phyloP scores from a whole-genome alignment of 2,888 invertebrate species.

The Rhabditophanes sp. region DNA sequence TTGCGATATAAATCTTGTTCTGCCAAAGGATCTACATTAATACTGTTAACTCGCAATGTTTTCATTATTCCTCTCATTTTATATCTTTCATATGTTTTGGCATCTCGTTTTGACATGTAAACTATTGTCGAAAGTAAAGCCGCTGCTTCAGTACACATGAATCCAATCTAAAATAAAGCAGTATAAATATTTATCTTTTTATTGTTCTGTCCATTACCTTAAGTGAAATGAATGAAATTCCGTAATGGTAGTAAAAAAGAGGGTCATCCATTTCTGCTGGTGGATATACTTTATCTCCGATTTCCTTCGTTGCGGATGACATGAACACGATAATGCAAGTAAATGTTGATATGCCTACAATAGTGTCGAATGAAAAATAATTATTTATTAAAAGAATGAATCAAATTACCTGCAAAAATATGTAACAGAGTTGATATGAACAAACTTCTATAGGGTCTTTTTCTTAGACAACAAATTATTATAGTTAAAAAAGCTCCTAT shows the following conservation, averaged over 20 bases:
- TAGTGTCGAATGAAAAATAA: too few relatives aligned
- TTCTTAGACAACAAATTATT: conserved; percentile 21
- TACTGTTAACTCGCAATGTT: conserved; percentile 10
- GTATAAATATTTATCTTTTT: background rate
- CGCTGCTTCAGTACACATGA: conserved; percentile 36
- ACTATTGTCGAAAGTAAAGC: conserved; percentile 39
- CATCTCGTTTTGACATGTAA: conserved; percentile 44
- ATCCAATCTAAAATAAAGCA: conserved; percentile 20
- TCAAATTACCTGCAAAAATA: conserved; percentile 41
- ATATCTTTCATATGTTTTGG: conserved; percentile 39
- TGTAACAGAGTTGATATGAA: conserved; percentile 28
- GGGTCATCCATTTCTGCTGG: conserved; percentile 42
- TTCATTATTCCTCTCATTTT: conserved; percentile 17
- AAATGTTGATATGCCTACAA: conserved; percentile 36
- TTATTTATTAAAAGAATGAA: too few relatives aligned
- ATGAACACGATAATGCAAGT: conserved; percentile 41
- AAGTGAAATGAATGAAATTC: conserved; percentile 35
- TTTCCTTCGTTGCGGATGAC: conserved; percentile 39
- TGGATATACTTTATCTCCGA: conserved; percentile 42
- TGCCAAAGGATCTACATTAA: too few relatives aligned
- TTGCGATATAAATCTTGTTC: too few relatives aligned
- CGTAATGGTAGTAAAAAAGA: conserved; percentile 40
- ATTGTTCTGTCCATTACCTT: conserved; percentile 17
- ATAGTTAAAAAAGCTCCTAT: conserved; percentile 17
- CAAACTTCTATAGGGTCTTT: conserved; percentile 28